phyloP scores from a whole-genome alignment of 2,888 invertebrate genomes.

The Molorchus minor region DNA sequence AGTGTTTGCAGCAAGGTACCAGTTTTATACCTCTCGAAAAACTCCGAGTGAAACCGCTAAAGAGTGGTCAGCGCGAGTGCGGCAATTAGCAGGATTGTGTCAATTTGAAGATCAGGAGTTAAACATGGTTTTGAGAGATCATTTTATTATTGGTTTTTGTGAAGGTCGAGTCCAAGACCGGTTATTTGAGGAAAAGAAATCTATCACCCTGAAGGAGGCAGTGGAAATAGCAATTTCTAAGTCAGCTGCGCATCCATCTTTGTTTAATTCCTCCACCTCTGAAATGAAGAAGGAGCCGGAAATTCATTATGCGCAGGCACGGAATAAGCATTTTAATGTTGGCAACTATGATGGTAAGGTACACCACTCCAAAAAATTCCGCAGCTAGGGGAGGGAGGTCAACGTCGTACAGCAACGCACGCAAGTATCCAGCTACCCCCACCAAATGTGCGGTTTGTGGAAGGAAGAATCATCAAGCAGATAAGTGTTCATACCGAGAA shows the following conservation, averaged over 20 bases:
- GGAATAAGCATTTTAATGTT: no score
- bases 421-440: neutral
- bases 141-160: constrained; percentile 23
- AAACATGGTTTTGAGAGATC: constrained; percentile 6
- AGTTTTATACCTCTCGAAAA: constrained; percentile 19
- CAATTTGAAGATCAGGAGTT: no score
- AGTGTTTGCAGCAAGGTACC: constrained; percentile 14
- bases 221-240: constrained; percentile 11
- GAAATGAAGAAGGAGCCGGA: constrained; percentile 3
- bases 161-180: constrained; percentile 21
- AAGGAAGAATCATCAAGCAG: neutral
- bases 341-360: neutral
- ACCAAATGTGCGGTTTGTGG: constrained; percentile 1
- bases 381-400: neutral
- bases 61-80: constrained; percentile 13
- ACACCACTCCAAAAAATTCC: neutral
- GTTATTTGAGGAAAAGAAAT: constrained; percentile 18
- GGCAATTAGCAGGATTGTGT: neutral
- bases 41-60: constrained; percentile 10
- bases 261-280: neutral
- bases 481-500: constrained; percentile 1
- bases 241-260: neutral
- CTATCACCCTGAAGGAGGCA: constrained; percentile 1
- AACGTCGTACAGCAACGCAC: neutral
- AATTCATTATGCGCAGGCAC: neutral